These are phyloP conservation scores for Tetramorium bicarinatum DNA, from an alignment of 2,888 invertebrate genomes.

Conservation along the genomic window DNA sequence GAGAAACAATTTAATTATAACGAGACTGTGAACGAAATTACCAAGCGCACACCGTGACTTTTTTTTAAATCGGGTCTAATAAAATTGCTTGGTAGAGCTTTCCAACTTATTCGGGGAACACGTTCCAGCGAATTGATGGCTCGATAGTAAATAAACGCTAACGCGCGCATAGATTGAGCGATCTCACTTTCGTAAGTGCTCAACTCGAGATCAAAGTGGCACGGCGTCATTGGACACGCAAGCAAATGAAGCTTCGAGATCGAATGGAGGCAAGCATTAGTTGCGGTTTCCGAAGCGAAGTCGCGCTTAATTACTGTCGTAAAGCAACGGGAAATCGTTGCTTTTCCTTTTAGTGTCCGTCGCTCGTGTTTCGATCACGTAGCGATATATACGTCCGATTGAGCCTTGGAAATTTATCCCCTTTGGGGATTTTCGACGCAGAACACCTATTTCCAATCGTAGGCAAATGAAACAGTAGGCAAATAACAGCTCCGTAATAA, in stretches of 20 bases:
- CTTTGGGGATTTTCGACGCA: conserved; percentile 24
- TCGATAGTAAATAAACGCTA: conserved; percentile 57
- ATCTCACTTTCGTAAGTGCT: conserved; percentile 55
- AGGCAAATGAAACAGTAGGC: not conserved
- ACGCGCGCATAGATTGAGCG: conserved; percentile 62
- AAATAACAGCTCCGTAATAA: not conserved
- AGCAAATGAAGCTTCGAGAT: conserved; percentile 62
- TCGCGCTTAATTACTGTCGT: conserved; percentile 76
- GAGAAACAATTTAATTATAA: not conserved
- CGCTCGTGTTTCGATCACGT: conserved; percentile 54
- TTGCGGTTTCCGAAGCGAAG: conserved; percentile 76
- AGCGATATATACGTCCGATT: conserved; percentile 12
- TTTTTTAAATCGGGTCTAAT: not conserved
- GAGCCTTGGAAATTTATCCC: conserved; percentile 35
- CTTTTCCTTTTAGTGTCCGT: conserved; percentile 51
- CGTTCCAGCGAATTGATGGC: not conserved
- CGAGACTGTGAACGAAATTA: not conserved
- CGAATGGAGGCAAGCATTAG: conserved; percentile 71
- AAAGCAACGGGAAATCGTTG: conserved; percentile 65
- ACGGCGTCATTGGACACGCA: conserved; percentile 34
- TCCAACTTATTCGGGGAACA: not conserved
- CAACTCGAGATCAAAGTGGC: conserved; percentile 53
- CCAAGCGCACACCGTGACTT: not conserved
- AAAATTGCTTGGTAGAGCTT: not conserved
- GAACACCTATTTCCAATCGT: not conserved